Base-by-base conservation (phyloP, 2,888 invertebrate species). In the Labia minor region DNA sequence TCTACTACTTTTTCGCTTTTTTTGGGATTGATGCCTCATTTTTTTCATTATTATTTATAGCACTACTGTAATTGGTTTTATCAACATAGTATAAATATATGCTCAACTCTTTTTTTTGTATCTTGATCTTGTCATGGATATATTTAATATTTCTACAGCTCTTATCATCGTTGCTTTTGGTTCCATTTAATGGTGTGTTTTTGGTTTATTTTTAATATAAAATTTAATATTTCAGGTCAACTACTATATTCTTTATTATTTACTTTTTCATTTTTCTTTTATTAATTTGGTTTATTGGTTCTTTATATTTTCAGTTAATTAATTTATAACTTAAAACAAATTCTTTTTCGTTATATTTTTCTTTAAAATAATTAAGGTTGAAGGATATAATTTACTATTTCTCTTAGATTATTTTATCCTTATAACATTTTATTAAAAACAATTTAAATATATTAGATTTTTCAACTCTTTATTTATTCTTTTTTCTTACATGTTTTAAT, bases 231-330 rank as follows among this genome's bases (percentile, higher is more conserved):
- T 21, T n/a, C 18, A 49, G 37, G 37, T 66, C 49, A 67, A 61
- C 4, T 26, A 65, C 62, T 65, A 19, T 65, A n/a, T n/a, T n/a
- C 26, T 66, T 18, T 26, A 63, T 67, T 65, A 67, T 37, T 69
- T 68, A 37, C 63, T 62, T 68, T 68, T 69, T 68, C 68, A 69
- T 64, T 67, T 66, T 65, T 20, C 63, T 49, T 70, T 70, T 70
- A 72, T 72, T 71, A 71, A 71, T 70, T 67, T 71, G 68, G 68
- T 72, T 65, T 70, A 69, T 68, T 61, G 73, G 72, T 70, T 71
- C 72, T 72, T 26, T 26, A 6, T 26, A 26, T 26, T 26, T 26
- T n/a, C n/a, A n/a, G n/a, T n/a, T n/a, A n/a, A n/a, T n/a, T n/a
- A n/a, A n/a, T n/a, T n/a, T n/a, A n/a, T n/a, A n/a, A n/a, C n/a